Base-by-base conservation (phyloP, 2,888 invertebrate genomes). In the Pelosia muscerda region DNA sequence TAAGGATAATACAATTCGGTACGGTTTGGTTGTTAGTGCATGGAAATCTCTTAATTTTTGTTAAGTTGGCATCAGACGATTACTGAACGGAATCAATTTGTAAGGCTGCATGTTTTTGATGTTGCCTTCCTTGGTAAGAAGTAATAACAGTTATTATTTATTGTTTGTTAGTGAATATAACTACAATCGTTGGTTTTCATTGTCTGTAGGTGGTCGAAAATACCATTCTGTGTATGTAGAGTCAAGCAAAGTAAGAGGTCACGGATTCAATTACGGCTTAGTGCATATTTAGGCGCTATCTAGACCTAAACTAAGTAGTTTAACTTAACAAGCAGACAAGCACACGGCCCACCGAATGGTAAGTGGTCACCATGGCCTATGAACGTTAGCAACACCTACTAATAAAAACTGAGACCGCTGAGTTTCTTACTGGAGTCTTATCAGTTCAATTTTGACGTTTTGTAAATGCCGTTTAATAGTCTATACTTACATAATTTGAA, bases 1-100 rank as follows among this genome's bases (percentile, higher is more conserved):
- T n/a, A 34, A 31, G 73, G 70, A 15, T 74, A 62, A 75, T 71
- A 42, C 3, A 63, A 80, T 80, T 79, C 25, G 78, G 59, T 70
- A 69, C 71, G 78, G 71, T 76, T 74, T 68, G 34, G 25, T 68
- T 68, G 60, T 55, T 73, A 73, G 58, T 38, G 67, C 73, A 58
- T 65, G 58, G 23, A 73, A 73, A 78, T 77, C 66, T 68, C 68
- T 71, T 63, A 68, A 71, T 67, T 73, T 60, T 53, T 59, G 67
- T 75, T 71, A 73, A 58, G 66, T 49, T 73, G 54, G 67, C 66
- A 68, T 66, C 22, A 34, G 69, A 74, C 58, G 26, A 66, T 59
- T 58, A 62, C 38, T 38, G 25, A 26, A 67, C 60, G 34, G 54
- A 77, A 75, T 75, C 58, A 70, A 69, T 74, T 76, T 63, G 49